A percentile compares a stretch with the other conserved stretches of the same genome.
Evolutionary conservation across 2,797 vertebrate genomes (phyloP).

Genomic region (Oreochromis grahami): DNA sequence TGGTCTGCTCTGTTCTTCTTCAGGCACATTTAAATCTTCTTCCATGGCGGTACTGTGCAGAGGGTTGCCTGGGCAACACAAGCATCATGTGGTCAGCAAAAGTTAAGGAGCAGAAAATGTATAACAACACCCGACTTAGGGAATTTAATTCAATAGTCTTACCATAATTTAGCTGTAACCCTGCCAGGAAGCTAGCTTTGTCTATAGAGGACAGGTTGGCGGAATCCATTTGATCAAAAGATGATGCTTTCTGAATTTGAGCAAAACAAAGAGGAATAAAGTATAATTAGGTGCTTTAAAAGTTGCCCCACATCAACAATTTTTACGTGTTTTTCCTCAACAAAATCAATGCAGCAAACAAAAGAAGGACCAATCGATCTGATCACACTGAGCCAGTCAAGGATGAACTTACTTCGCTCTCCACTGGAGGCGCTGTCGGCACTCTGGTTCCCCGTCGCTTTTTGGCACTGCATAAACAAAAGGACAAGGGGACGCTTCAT

Average conservation of each 20-base stretch:
- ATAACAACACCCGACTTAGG: not conserved
- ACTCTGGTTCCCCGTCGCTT: conserved; percentile 2
- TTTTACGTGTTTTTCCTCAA: not conserved
- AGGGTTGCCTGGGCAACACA: conserved; percentile 34
- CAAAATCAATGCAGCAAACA: not conserved
- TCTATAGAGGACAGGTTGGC: conserved; percentile 35
- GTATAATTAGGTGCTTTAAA: not conserved
- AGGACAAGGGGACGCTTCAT: not conserved
- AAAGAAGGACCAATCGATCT: not conserved
- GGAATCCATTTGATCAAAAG: not conserved
- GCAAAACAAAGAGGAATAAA: not conserved
- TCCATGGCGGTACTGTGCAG: conserved; percentile 66
- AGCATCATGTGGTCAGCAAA: not conserved
- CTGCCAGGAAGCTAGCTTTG: conserved; percentile 44
- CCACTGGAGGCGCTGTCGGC: not conserved
- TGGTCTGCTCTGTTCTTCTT: not conserved
- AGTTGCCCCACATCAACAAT: not conserved
- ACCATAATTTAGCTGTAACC: conserved; percentile 30
- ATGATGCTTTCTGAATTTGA: not conserved
- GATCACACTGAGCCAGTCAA: not conserved
- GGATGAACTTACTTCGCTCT: not conserved
- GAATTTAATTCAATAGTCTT: not conserved
- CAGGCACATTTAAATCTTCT: conserved; percentile 24
- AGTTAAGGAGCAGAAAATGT: not conserved
- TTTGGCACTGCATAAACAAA: conserved; percentile 2